These are phyloP conservation scores for Chinchilla lanigera DNA, from an alignment of 2,113 vertebrate species.

Conservation along the genomic window DNA sequence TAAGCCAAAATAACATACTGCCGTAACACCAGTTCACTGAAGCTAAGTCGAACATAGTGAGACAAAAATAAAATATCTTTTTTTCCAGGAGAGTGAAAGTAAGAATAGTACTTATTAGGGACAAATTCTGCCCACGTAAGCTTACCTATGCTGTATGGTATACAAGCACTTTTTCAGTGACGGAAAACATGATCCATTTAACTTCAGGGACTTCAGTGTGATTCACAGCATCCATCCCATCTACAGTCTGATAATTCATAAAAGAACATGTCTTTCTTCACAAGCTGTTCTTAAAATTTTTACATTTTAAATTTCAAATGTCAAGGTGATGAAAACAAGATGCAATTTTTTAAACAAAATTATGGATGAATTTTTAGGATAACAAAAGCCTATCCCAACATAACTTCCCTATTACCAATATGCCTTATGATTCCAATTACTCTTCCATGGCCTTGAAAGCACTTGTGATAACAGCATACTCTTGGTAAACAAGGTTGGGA, in stretches of 20 bases:
- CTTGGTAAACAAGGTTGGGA: background rate
- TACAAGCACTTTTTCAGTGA: background rate
- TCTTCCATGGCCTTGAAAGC: background rate
- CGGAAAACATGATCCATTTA: background rate
- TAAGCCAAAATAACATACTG: slow-evolving; percentile 73
- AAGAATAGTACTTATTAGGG: slow-evolving; percentile 48
- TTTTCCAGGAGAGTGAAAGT: slow-evolving; percentile 56
- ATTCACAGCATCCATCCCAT: background rate
- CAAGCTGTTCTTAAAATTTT: slow-evolving; percentile 1
- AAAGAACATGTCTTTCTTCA: background rate
- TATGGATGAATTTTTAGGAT: background rate
- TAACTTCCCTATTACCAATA: background rate
- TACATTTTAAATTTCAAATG: slow-evolving; percentile 31
- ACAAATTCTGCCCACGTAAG: background rate
- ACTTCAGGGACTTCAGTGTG: background rate
- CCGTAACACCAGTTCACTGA: slow-evolving; percentile 40
- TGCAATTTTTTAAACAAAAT: background rate
- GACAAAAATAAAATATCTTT: slow-evolving; percentile 45
- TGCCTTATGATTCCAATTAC: background rate
- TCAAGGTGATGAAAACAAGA: slow-evolving; percentile 25
- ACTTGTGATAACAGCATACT: background rate
- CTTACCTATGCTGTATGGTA: background rate
- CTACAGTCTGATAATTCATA: background rate
- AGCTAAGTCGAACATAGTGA: slow-evolving; percentile 24
- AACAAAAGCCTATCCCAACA: background rate